Percentiles rank a stretch among this genome's conserved stretches.
Evolutionary conservation across 2,797 vertebrate genomes (phyloP).

Genomic region (Novumbra hubbsi): DNA sequence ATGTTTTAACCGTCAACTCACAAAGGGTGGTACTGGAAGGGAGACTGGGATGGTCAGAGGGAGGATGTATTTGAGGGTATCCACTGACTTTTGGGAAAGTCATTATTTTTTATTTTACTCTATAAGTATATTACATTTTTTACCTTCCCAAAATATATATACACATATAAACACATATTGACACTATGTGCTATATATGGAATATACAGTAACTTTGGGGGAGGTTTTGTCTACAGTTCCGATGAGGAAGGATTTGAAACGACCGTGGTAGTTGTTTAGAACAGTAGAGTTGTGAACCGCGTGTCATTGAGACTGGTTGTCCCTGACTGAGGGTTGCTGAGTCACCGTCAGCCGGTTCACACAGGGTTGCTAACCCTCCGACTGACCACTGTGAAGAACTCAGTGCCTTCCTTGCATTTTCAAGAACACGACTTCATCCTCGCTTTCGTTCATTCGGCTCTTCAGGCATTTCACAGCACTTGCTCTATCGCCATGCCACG

Average conservation of each 20-base stretch:
- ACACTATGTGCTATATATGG: no score
- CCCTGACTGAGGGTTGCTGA: conserved; percentile 43
- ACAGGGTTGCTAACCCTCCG: conserved; percentile 7
- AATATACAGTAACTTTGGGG: no score
- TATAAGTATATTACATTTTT: no score
- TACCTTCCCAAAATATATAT: no score
- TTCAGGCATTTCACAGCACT: conserved; percentile 42
- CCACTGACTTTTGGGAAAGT: not conserved
- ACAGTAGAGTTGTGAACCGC: conserved; percentile 21
- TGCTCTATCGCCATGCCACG: conserved; percentile 3
- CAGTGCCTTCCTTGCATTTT: conserved; percentile 20
- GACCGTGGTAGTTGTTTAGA: no score
- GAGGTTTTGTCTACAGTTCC: not conserved
- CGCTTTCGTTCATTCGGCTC: conserved; percentile 37
- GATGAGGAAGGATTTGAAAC: no score
- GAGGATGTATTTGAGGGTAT: not conserved
- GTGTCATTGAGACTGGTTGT: conserved; percentile 30
- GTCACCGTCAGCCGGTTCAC: conserved; percentile 48
- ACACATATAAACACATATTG: no score
- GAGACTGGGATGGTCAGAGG: conserved; percentile 28
- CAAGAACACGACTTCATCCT: conserved; percentile 26
- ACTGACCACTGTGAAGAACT: conserved; percentile 21
- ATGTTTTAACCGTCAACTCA: conserved; percentile 54
- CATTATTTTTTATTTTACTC: no score
- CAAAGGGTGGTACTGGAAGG: conserved; percentile 49